These are phyloP conservation scores for Phylloscopus trochiloides DNA, from an alignment of 2,113 vertebrate species.

Conservation along the genomic window DNA sequence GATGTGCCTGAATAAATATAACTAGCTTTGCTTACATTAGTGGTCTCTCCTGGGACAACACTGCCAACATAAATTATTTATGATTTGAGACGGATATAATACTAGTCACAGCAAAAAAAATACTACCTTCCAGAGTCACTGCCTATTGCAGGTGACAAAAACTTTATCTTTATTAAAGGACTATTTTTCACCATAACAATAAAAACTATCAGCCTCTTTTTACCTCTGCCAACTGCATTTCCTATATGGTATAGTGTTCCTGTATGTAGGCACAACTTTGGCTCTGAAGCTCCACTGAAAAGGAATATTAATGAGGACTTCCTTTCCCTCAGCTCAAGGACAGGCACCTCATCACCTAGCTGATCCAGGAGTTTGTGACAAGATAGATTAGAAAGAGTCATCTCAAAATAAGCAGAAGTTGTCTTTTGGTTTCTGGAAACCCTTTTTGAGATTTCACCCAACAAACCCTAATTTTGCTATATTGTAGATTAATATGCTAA, in stretches of 20 bases:
- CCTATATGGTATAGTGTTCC: neutral
- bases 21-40: neutral
- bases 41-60: neutral
- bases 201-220: neutral
- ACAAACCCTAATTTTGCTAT: neutral
- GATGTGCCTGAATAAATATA: neutral
- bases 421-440: neutral
- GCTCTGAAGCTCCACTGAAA: neutral
- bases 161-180: neutral
- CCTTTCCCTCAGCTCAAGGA: neutral
- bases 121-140: neutral
- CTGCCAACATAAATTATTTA: neutral
- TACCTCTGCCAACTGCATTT: neutral
- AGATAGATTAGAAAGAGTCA: neutral
- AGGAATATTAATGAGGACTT: neutral
- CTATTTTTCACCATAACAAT: neutral
- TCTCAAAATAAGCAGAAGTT: neutral
- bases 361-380: neutral
- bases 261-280: neutral
- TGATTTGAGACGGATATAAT: neutral
- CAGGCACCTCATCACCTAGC: neutral
- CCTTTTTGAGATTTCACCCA: neutral
- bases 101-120: neutral
- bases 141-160: neutral
- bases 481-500: neutral